Evolutionary conservation across 2,797 vertebrate species (phyloP), one percentile per base, ranked within the genome.

Genomic region (Arnoldichthys spilopterus): DNA sequence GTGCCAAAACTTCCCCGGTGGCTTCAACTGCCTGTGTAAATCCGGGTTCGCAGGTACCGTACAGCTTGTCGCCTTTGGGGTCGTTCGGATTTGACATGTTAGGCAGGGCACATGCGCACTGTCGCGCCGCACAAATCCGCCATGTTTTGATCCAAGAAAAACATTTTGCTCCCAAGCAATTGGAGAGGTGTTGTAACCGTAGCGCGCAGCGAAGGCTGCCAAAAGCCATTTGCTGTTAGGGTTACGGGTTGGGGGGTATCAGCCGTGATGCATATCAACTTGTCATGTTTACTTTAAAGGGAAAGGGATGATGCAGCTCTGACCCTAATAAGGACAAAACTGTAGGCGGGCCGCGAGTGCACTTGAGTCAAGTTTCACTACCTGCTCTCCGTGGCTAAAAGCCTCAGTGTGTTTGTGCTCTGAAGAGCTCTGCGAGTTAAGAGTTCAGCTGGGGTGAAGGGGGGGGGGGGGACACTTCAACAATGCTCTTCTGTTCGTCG

Each of bases 11-110:
- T 97, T 95, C 87, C 96, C 96, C 0, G 97, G 96, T 43, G 94
- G 94, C 84, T 99, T 99, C 94, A 97, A 92, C 91, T 99, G 98
- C 28, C 88, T 97, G 67, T 99, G 98, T 91, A 98, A 97, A 91
- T 93, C 95, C 0, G 97, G 97, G 37, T 98, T 96, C 85, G 94
- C 97, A 98, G 98, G 98, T 99, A 97, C 62, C 61, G 76, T 84
- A 85, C 80, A 82, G 22, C 53, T 32, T 43, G 1, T 71, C 11
- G 53, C 82, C 72, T 49, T 45, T 26, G 16, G 61, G 85, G 81
- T 84, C 63, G 68, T 80, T 71, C 81, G 49, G 64, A 78, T 86
- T 86, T 89, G 85, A 86, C 82, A 84, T 77, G 78, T 74, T 76
- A 70, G 40, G 8, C 69, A 64, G 72, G 72, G 22, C 32, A 40